phyloP scores from a whole-genome alignment of 2,113 vertebrate genomes.

The Bubalus kerabau region DNA sequence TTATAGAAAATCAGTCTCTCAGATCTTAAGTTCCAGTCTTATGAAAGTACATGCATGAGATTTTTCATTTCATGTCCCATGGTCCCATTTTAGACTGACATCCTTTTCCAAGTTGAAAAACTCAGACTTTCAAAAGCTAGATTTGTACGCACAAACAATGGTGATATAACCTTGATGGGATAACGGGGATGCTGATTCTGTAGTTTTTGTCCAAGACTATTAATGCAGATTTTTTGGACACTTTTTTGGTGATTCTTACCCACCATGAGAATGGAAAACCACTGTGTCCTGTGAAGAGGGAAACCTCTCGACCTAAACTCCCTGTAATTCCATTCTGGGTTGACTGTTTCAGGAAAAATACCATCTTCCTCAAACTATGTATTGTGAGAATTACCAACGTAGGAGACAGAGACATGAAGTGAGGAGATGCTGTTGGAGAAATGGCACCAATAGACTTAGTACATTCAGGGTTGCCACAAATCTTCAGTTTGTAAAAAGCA shows the following conservation, averaged over 20 bases:
- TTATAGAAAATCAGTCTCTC: neutral
- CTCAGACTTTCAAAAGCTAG: neutral
- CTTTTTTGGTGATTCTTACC: neutral
- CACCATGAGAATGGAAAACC: neutral
- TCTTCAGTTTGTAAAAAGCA: neutral
- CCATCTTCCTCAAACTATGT: neutral
- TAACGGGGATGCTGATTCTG: neutral
- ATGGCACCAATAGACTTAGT: neutral
- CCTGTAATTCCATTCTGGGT: neutral
- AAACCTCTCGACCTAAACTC: neutral
- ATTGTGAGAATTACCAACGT: neutral
- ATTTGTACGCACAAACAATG: neutral
- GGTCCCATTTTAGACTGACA: neutral
- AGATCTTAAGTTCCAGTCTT: neutral
- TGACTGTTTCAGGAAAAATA: neutral
- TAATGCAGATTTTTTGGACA: neutral
- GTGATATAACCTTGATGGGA: neutral
- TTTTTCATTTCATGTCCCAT: neutral
- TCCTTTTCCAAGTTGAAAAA: neutral
- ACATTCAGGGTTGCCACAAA: neutral
- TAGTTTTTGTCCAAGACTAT: neutral
- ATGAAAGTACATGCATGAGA: neutral
- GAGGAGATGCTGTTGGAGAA: neutral
- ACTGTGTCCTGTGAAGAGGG: neutral
- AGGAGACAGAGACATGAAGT: neutral